Conservation (phyloP, 1,140 invertebrate genomes). For the Hyles euphorbiae region DNA sequence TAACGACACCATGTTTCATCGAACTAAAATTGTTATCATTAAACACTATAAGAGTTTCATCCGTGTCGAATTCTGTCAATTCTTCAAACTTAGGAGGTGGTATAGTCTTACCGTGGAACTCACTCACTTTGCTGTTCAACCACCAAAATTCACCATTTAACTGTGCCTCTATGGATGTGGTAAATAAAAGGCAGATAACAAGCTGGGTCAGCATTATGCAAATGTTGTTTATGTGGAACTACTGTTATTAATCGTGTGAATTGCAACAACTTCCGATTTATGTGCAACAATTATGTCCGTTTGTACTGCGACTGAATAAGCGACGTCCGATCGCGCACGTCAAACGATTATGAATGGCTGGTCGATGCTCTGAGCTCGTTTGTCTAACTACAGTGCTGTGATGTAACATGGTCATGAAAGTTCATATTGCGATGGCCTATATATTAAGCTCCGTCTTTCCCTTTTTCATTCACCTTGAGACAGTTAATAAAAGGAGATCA, state of each 20-base stretch:
- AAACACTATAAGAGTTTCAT: slow-evolving; percentile 57
- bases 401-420: no score
- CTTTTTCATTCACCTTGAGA: no score
- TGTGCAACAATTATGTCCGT: no score
- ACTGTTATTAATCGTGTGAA: slow-evolving; percentile 15
- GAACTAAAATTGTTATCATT: slow-evolving; percentile 25
- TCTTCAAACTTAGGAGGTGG: slow-evolving; percentile 45
- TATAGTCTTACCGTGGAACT: slow-evolving; percentile 32
- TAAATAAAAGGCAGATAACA: slow-evolving; percentile 26
- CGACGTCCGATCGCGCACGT: slow-evolving; percentile 7
- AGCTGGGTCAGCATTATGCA: slow-evolving; percentile 33
- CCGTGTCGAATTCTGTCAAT: slow-evolving; percentile 51
- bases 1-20: no score
- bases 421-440: no score
- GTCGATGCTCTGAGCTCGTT: no score
- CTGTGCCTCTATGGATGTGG: slow-evolving; percentile 36
- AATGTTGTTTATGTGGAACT: slow-evolving; percentile 16
- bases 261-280: slow-evolving; percentile 5
- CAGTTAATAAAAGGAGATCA: no score
- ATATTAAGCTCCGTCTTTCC: no score
- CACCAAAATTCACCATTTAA: slow-evolving; percentile 67
- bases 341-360: slow-evolving; percentile 11
- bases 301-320: no score
- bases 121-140: slow-evolving; percentile 46
- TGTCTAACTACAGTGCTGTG: no score